Evolutionary conservation across 2,113 vertebrate genomes (phyloP).

Genomic region (Carollia perspicillata): DNA sequence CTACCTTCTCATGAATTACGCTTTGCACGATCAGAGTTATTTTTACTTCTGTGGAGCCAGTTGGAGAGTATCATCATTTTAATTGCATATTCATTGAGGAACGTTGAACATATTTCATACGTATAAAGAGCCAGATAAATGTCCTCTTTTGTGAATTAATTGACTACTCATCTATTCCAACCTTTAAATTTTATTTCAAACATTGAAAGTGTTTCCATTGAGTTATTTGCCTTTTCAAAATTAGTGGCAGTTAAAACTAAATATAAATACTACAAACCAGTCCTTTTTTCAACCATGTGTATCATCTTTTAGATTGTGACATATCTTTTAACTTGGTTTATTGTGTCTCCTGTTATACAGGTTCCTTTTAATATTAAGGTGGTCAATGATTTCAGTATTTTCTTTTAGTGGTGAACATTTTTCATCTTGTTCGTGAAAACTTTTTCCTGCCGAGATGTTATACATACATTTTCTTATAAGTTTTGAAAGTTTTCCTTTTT

Average conservation of each 20-base stretch:
- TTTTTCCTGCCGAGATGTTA: neutral
- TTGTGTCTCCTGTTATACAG: neutral
- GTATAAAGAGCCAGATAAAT: neutral
- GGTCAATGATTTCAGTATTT: slow-evolving; percentile 1
- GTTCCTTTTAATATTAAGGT: neutral
- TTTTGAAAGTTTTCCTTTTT: neutral
- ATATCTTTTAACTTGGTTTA: neutral
- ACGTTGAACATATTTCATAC: neutral
- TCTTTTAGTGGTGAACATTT: neutral
- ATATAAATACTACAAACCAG: neutral
- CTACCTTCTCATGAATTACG: neutral
- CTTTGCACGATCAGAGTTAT: neutral
- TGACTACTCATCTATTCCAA: neutral
- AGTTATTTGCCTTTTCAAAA: neutral
- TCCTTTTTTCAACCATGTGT: neutral
- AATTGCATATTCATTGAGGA: neutral
- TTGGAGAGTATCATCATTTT: neutral
- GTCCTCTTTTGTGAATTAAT: neutral
- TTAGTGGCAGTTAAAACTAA: neutral
- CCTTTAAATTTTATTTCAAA: slow-evolving; percentile 35
- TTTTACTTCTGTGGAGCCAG: neutral
- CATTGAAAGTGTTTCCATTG: neutral
- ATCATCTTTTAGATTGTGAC: neutral
- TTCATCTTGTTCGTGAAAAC: slow-evolving; percentile 39
- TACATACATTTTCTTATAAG: slow-evolving; percentile 3